Percentiles rank a stretch among this genome's conserved stretches.
phyloP scores from a whole-genome alignment of 2,113 vertebrate genomes.

The Megaleporinus macrocephalus region DNA sequence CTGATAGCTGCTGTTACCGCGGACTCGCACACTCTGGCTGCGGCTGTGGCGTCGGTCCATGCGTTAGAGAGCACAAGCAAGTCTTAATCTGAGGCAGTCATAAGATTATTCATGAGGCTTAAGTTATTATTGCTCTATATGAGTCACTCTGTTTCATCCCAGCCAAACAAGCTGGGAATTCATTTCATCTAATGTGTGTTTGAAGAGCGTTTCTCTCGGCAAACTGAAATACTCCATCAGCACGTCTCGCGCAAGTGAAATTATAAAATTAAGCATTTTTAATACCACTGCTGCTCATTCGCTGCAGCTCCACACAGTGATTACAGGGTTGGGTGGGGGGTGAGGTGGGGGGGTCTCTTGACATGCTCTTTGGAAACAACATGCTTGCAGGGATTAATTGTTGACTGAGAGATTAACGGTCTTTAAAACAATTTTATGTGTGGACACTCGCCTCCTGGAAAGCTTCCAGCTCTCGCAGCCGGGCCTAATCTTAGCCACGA shows the following conservation, averaged over 20 bases:
- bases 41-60: slow-evolving; percentile 21
- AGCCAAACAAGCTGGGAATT: slow-evolving; percentile 56
- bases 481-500: slow-evolving; percentile 54
- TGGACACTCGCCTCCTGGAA: slow-evolving; percentile 62
- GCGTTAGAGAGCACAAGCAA: slow-evolving; percentile 53
- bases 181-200: slow-evolving; percentile 64
- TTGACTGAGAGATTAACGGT: slow-evolving; percentile 69
- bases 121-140: slow-evolving; percentile 74
- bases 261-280: slow-evolving; percentile 49
- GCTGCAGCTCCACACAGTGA: slow-evolving; percentile 31
- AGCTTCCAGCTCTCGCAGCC: slow-evolving; percentile 53
- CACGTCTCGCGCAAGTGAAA: slow-evolving; percentile 60
- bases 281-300: slow-evolving; percentile 19
- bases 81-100: slow-evolving; percentile 70
- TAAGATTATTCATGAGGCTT: slow-evolving; percentile 74
- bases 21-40: neutral
- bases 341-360: slow-evolving; percentile 4
- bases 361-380: slow-evolving; percentile 50
- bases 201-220: slow-evolving; percentile 58
- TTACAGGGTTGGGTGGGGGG: slow-evolving; percentile 20
- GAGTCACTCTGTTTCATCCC: slow-evolving; percentile 68
- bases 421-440: slow-evolving; percentile 57
- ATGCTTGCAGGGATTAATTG: slow-evolving; percentile 62
- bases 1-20: neutral
- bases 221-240: slow-evolving; percentile 51